Percentiles rank a stretch among this genome's conserved stretches.
Evolutionary conservation across 2,113 vertebrate genomes (phyloP).

Genomic region (Chitala chitala): DNA sequence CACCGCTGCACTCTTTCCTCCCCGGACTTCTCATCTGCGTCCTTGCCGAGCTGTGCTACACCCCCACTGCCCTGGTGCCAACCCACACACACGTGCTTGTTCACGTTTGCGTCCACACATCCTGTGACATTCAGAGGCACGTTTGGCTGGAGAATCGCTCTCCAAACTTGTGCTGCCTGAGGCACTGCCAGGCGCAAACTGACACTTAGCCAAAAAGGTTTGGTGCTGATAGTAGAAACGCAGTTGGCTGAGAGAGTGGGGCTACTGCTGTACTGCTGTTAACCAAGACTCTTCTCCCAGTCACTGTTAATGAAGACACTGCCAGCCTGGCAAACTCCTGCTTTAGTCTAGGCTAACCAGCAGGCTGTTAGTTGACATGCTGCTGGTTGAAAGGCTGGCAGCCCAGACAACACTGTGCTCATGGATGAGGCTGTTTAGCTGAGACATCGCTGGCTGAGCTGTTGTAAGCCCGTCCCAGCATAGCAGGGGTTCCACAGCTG

Average conservation of each 20-base stretch:
- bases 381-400: neutral
- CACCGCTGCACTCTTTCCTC: constrained; percentile 59
- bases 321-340: no score
- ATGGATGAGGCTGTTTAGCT: neutral
- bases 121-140: constrained; percentile 38
- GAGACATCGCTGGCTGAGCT: neutral
- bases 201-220: neutral
- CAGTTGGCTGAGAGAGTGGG: neutral
- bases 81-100: neutral
- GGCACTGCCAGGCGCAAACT: neutral
- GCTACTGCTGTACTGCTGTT: no score
- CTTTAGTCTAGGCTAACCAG: neutral
- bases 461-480: constrained; percentile 35
- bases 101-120: neutral
- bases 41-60: constrained; percentile 30
- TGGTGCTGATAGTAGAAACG: neutral
- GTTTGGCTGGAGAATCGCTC: neutral
- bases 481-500: constrained; percentile 45
- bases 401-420: neutral
- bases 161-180: neutral
- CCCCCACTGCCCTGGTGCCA: constrained; percentile 12
- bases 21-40: constrained; percentile 45
- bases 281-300: neutral
- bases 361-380: neutral
- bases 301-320: neutral